A percentile compares a stretch with the other conserved stretches of the same genome.
Evolutionary conservation across 1,140 invertebrate genomes (phyloP).

Genomic region (Meloidogyne chitwoodi): DNA sequence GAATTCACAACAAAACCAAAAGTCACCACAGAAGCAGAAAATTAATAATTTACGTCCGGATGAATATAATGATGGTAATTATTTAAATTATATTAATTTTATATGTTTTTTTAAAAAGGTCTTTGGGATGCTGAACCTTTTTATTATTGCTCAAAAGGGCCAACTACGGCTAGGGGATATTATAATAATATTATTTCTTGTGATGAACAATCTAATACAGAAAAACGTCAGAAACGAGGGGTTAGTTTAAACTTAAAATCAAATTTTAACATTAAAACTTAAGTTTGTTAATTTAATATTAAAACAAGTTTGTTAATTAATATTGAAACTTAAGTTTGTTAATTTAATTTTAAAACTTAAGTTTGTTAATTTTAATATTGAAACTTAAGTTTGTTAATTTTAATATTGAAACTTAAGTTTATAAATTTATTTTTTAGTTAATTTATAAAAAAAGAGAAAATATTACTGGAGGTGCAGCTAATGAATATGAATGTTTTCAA

Average conservation of each 20-base stretch:
- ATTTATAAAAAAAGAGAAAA: constrained; percentile 30
- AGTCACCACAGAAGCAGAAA: not conserved
- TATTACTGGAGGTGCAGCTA: not conserved
- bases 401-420: too few species aligned
- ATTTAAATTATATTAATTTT: not conserved
- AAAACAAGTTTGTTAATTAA: not conserved
- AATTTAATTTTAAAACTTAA: not conserved
- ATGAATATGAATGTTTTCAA: constrained; percentile 34
- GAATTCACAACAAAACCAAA: not conserved
- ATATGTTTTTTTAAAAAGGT: not conserved
- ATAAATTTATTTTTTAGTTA: not conserved
- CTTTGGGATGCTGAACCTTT: constrained; percentile 21
- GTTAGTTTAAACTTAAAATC: not conserved
- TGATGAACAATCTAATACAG: not conserved
- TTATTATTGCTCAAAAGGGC: constrained; percentile 1
- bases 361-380: not conserved
- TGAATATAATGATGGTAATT: not conserved
- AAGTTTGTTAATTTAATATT: not conserved
- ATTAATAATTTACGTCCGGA: not conserved
- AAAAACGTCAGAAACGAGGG: constrained; percentile 8
- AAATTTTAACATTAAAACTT: not conserved
- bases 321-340: not conserved
- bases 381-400: too few species aligned
- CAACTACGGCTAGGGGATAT: not conserved
- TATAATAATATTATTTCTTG: not conserved